Percentiles rank a stretch among this genome's conserved stretches.
phyloP scores from a whole-genome alignment of 2,888 invertebrate genomes.

The Luffia ferchaultella region DNA sequence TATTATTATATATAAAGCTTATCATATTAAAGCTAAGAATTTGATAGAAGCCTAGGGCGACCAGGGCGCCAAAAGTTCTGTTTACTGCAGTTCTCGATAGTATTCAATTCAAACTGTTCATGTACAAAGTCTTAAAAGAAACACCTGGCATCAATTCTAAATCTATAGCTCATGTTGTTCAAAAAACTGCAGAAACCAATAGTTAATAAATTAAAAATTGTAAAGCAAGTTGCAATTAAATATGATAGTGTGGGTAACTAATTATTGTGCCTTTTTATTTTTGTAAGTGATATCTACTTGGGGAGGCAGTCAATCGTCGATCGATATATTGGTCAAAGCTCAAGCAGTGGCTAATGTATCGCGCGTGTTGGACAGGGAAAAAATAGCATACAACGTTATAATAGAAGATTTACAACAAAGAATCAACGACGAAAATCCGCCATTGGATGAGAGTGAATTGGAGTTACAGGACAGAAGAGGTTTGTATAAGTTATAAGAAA shows the following conservation, averaged over 20 bases:
- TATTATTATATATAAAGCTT: too few species aligned
- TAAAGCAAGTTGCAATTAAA: neutral
- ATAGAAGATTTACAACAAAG: conserved; percentile 81
- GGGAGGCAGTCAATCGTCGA: conserved; percentile 68
- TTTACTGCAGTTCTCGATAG: too few species aligned
- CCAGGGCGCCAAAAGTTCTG: too few species aligned
- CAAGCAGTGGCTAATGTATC: conserved; percentile 71
- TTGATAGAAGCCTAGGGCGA: too few species aligned
- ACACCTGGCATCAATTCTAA: neutral
- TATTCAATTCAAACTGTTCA: too few species aligned
- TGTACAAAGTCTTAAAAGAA: too few species aligned
- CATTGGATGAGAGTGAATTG: conserved; percentile 70
- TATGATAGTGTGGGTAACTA: conserved; percentile 1
- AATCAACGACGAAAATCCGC: conserved; percentile 83
- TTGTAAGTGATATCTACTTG: conserved; percentile 69
- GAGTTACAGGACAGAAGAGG: conserved; percentile 76
- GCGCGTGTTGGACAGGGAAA: conserved; percentile 66
- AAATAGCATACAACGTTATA: conserved; percentile 73
- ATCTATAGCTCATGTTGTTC: neutral
- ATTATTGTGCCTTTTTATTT: conserved; percentile 10
- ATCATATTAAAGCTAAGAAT: too few species aligned
- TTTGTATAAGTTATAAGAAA: conserved; percentile 30
- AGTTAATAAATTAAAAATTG: neutral
- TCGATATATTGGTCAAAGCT: conserved; percentile 78
- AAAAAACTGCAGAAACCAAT: too few species aligned